Percentiles rank a stretch among this genome's conserved stretches.
Conservation (phyloP, 2,888 invertebrate genomes). For the Drosophila incognita region DNA sequence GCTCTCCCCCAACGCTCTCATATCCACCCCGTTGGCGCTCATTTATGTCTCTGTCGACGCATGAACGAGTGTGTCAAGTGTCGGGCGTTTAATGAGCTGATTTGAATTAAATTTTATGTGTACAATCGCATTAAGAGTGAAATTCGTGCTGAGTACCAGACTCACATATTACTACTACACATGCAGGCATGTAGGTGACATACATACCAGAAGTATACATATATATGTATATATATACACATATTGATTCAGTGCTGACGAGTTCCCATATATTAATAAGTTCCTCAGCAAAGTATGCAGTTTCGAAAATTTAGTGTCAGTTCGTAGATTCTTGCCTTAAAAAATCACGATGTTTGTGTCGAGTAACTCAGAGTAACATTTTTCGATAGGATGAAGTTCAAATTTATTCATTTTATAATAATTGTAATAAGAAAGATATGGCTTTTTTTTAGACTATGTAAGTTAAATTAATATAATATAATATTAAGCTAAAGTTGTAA, state of each 20-base stretch:
- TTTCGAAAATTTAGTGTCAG: neutral
- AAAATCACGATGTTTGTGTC: no score
- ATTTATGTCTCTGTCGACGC: constrained; percentile 48
- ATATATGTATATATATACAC: no score
- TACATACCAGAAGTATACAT: neutral
- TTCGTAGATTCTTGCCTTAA: neutral
- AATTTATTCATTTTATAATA: neutral
- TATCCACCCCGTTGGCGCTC: constrained; percentile 21
- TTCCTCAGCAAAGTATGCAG: neutral
- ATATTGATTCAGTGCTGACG: neutral
- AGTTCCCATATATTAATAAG: neutral
- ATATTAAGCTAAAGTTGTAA: neutral
- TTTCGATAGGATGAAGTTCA: neutral
- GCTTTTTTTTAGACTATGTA: neutral
- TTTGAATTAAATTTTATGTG: constrained; percentile 75
- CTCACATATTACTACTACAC: neutral
- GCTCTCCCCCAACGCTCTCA: constrained; percentile 4
- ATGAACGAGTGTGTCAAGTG: constrained; percentile 70
- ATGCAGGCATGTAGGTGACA: constrained; percentile 4
- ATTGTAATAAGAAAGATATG: neutral
- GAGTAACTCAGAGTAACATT: neutral
- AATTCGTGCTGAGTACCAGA: constrained; percentile 40
- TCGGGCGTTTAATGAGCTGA: constrained; percentile 77
- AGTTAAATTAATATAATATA: neutral
- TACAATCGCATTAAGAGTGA: constrained; percentile 70